Conservation (phyloP, 2,888 invertebrate species). For the Catocala fraxini region DNA sequence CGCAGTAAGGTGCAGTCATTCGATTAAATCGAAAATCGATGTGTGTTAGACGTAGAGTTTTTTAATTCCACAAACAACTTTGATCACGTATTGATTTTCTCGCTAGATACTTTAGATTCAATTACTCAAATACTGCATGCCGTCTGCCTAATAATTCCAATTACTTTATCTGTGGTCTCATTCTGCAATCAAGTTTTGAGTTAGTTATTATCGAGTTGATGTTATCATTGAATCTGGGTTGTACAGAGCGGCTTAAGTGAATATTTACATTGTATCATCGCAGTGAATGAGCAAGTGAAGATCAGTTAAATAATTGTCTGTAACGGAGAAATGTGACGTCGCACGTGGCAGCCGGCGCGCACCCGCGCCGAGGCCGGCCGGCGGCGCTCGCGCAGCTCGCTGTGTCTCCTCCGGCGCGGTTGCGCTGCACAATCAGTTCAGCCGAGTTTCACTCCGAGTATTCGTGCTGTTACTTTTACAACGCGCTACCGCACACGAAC, state of each 20-base stretch:
- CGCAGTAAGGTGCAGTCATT: constrained; percentile 23
- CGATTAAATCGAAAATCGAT: constrained; percentile 34
- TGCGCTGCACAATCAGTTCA: constrained; percentile 75
- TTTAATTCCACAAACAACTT: constrained; percentile 20
- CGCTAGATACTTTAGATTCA: constrained; percentile 23
- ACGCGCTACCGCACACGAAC: constrained; percentile 86
- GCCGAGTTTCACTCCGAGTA: constrained; percentile 86
- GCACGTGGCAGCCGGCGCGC: constrained; percentile 20
- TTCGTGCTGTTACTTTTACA: constrained; percentile 86
- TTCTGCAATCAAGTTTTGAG: too few relatives aligned
- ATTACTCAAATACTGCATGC: constrained; percentile 7
- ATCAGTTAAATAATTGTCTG: constrained; percentile 66
- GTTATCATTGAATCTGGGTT: constrained; percentile 5
- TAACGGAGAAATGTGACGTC: constrained; percentile 77
- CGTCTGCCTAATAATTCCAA: not conserved
- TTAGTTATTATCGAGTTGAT: too few relatives aligned
- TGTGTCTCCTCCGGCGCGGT: constrained; percentile 8
- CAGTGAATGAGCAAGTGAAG: constrained; percentile 56
- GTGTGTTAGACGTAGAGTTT: constrained; percentile 19
- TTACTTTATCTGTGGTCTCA: not conserved
- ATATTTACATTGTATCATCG: constrained; percentile 42
- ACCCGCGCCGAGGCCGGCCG: not conserved
- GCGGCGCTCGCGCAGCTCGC: not conserved
- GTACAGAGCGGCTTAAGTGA: constrained; percentile 27
- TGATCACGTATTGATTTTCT: constrained; percentile 33